Evolutionary conservation across 2,888 invertebrate genomes (phyloP), one percentile per base, ranked within the genome.

Genomic region (Pristionchus maxplancki): DNA sequence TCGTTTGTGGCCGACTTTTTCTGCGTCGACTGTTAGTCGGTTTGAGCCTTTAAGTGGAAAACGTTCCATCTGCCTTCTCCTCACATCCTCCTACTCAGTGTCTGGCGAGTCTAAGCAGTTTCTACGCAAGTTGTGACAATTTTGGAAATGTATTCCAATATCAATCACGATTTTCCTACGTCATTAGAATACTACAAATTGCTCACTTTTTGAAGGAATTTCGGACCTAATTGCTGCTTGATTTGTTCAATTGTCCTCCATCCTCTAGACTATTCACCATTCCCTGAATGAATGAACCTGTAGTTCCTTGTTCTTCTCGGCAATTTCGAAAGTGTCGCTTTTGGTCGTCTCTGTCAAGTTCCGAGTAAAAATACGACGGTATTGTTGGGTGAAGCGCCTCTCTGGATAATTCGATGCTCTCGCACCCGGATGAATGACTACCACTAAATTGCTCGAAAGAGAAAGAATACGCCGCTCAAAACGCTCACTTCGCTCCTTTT

Each of bases 11-110:
- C 11, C 64, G 31, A 17, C 64, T 64, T 31, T 31, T 8, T 64
- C 31, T 31, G 11, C 13, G 64, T 34, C 13, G 64, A 31, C 64
- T 64, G 64, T 31, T 64, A 64, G 31, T 64, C 64, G 64, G 11
- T 64, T 64, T 64, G 64, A 64, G 64, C 64, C 64, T 64, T 64
- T 64, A 64, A 64, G 64, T 64, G 64, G 64, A 64, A 64, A 34
- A 31, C 64, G 31, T 34, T 31, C 64, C 64, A 64, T 34, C 31
- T 31, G 31, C 64, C 15, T 31, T 17, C 64, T 31, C 28, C 58
- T 62, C 9, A 6, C 31, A 64, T 64, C 28, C 31, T 64, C 58
- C 58, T n/a, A n/a, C n/a, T 58, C 44, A 44, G 44, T 58, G 5
- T 58, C 53, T 20, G 1, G 6, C 24, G 58, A 58, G 58, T 58